Percentiles rank a stretch among this genome's conserved stretches.
These are phyloP conservation scores for Nasonia giraulti DNA, from an alignment of 1,140 invertebrate genomes.

Conservation along the genomic window DNA sequence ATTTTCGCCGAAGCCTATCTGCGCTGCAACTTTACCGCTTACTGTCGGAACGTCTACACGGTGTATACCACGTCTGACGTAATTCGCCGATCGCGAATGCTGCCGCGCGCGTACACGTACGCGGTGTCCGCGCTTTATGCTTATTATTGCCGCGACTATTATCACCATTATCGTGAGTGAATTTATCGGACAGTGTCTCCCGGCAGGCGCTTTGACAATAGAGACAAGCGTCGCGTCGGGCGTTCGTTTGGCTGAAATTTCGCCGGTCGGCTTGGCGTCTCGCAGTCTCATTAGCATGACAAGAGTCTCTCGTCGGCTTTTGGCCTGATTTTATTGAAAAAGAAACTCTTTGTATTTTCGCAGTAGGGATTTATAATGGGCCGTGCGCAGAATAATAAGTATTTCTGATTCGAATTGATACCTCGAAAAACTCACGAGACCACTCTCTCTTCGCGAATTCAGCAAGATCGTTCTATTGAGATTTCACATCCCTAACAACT, in stretches of 20 bases:
- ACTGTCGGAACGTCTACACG: neutral
- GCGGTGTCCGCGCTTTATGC: neutral
- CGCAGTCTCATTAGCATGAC: constrained; percentile 42
- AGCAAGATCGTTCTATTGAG: constrained; percentile 15
- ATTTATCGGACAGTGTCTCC: neutral
- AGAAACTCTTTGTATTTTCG: neutral
- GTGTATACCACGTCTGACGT: neutral
- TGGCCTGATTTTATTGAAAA: neutral
- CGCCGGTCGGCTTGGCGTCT: neutral
- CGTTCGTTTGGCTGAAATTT: neutral
- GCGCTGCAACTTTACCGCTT: neutral
- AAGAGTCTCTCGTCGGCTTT: constrained; percentile 12
- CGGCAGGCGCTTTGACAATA: neutral
- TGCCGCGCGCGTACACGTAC: too few relatives aligned
- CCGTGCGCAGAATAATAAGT: neutral
- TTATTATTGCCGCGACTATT: constrained; percentile 24
- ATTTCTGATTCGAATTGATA: neutral
- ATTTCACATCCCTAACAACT: constrained; percentile 1
- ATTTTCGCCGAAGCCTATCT: neutral
- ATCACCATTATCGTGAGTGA: neutral
- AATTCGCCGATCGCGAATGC: neutral
- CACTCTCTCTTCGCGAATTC: neutral
- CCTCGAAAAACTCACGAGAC: neutral
- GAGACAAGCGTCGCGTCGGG: neutral
- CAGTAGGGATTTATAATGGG: neutral